Base-by-base conservation (phyloP, 1,140 invertebrate species). In the Sitophilus oryzae region DNA sequence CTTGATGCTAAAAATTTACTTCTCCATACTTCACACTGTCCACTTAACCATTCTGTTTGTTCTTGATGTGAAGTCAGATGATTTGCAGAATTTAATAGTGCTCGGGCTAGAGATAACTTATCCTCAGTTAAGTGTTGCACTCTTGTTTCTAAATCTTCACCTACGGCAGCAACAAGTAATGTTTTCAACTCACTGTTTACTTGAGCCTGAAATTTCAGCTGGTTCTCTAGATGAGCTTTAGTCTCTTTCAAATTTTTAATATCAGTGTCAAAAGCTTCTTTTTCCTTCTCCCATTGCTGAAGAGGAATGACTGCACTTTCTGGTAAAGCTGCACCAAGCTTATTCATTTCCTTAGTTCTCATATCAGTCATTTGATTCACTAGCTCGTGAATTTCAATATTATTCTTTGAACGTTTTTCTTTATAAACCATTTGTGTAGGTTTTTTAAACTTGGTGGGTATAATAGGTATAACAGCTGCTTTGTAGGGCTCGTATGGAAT, bases 1-100 rank as follows among this genome's bases (percentile, higher is more conserved):
- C 85, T 93, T 77, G 89, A 92, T 18, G 92, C 92, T 61, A 96
- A 75, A 74, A 93, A 96, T 82, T 96, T 96, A 65, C 90, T 94
- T 56, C 91, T 82, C 91, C 92, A 96, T 48, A 96, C 90, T 77
- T 96, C 92, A 72, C 91, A 93, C 65, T 95, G 91, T 2, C 92
- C 90, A 19, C 89, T 88, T 18, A 96, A 73, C 78, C 87, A 91
- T 70, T 96, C 93, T 2, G 91, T 87, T 76, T 94, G 89, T 71
- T 96, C 92, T 70, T 90, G 88, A 73, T 93, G 91, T 1, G 87
- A 86, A 40, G 83, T 85, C 35, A 93, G 75, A 70, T 89, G 83
- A 71, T 91, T 83, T 8, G 88, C 85, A 37, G 89, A 93, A 63
- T 85, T 88, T 0, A 92, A 73, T 34, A 96, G 75, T 34, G 93